Evolutionary conservation across 2,888 invertebrate genomes (phyloP).

Genomic region (Eupithecia vulgata): DNA sequence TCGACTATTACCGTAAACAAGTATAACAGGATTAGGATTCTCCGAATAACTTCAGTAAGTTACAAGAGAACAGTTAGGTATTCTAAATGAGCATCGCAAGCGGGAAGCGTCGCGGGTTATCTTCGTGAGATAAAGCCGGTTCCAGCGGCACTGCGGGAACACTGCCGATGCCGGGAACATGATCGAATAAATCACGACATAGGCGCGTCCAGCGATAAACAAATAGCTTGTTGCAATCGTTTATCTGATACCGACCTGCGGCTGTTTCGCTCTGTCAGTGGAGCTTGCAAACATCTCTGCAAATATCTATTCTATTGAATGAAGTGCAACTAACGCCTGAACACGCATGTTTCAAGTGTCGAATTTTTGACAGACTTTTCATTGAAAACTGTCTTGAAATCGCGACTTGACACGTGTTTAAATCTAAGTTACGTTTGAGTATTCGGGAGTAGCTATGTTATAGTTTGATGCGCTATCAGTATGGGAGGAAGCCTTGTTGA

Average conservation of each 20-base stretch:
- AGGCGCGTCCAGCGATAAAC: conserved; percentile 49
- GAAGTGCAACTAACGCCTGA: too few species aligned
- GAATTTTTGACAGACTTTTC: too few species aligned
- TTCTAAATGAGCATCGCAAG: conserved; percentile 44
- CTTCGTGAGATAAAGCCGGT: conserved; percentile 49
- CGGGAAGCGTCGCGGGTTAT: conserved; percentile 46
- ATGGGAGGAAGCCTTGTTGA: not conserved
- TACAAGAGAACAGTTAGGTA: conserved; percentile 33
- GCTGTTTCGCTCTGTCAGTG: conserved; percentile 5
- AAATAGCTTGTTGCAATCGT: conserved; percentile 48
- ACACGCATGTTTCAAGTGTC: too few species aligned
- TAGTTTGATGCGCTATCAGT: not conserved
- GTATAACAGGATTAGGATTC: conserved; percentile 5
- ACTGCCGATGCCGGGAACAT: conserved; percentile 43
- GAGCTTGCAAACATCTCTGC: conserved; percentile 7
- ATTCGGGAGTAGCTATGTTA: too few species aligned
- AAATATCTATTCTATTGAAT: not conserved
- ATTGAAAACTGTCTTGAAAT: too few species aligned
- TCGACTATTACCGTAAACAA: not conserved
- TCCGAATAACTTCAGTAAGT: conserved; percentile 17
- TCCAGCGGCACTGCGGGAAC: conserved; percentile 36
- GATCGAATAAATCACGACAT: conserved; percentile 53
- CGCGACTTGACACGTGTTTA: too few species aligned
- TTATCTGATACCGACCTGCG: conserved; percentile 27
- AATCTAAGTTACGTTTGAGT: too few species aligned